Percentiles rank a stretch among this genome's conserved stretches.
phyloP scores from a whole-genome alignment of 2,888 invertebrate genomes.

The Parnassius apollo region DNA sequence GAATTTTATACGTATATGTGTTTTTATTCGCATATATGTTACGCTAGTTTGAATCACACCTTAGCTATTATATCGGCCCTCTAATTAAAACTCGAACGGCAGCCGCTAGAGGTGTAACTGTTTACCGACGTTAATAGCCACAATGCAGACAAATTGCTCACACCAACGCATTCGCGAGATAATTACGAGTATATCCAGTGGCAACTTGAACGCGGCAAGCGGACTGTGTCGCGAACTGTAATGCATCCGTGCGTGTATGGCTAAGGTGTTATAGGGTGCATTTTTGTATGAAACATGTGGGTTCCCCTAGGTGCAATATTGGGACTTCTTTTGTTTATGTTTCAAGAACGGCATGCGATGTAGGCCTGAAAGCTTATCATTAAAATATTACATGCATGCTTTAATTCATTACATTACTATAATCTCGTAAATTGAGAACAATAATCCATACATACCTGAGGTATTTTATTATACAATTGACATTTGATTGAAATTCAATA shows the following conservation, averaged over 20 bases:
- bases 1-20: no score
- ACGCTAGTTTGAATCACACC: no score
- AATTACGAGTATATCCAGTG: not conserved
- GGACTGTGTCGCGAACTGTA: not conserved
- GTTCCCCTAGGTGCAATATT: not conserved
- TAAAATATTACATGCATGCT: not conserved
- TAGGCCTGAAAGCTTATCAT: not conserved
- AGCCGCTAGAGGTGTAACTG: slow-evolving; percentile 1
- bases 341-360: not conserved
- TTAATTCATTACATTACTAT: not conserved
- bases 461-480: no score
- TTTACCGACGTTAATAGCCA: slow-evolving; percentile 1
- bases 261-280: not conserved
- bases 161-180: not conserved
- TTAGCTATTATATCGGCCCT: no score
- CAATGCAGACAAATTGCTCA: slow-evolving; percentile 2
- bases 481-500: no score
- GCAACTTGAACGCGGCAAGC: not conserved
- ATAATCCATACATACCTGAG: no score
- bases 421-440: not conserved
- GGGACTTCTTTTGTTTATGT: not conserved
- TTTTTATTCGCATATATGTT: no score
- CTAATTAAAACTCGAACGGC: not conserved
- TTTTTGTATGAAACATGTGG: not conserved
- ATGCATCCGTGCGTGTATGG: not conserved